phyloP scores from a whole-genome alignment of 2,797 vertebrate species.

The Tadarida brasiliensis region DNA sequence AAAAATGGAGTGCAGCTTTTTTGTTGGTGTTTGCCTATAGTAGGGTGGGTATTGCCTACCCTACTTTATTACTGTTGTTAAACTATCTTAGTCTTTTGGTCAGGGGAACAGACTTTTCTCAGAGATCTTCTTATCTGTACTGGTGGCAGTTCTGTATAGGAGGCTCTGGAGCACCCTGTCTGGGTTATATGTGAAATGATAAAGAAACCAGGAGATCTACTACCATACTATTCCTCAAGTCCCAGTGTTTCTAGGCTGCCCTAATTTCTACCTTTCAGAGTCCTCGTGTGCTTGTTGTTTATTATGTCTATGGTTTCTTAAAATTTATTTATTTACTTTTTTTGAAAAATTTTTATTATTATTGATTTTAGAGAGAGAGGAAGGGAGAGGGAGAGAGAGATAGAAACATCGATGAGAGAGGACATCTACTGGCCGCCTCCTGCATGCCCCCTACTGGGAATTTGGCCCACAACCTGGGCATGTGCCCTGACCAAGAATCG shows the following conservation, averaged over 20 bases:
- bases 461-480: no score
- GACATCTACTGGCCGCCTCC: no score
- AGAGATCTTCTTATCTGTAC: neutral
- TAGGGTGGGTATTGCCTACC: neutral
- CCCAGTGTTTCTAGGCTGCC: neutral
- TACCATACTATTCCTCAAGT: no score
- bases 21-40: neutral
- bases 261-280: neutral
- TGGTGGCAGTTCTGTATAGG: neutral
- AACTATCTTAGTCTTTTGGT: neutral
- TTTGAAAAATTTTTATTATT: no score
- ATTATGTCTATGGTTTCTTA: neutral
- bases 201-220: neutral
- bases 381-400: no score
- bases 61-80: neutral
- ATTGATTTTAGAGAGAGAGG: no score
- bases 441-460: no score
- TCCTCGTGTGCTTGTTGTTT: neutral
- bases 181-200: neutral
- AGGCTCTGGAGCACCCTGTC: neutral
- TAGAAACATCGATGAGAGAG: no score
- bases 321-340: no score
- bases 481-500: no score
- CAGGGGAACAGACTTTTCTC: neutral
- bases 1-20: neutral